Base-by-base conservation (phyloP, 37 sponge, comb jelly and placozoan species). In the Amphimedon queenslandica region DNA sequence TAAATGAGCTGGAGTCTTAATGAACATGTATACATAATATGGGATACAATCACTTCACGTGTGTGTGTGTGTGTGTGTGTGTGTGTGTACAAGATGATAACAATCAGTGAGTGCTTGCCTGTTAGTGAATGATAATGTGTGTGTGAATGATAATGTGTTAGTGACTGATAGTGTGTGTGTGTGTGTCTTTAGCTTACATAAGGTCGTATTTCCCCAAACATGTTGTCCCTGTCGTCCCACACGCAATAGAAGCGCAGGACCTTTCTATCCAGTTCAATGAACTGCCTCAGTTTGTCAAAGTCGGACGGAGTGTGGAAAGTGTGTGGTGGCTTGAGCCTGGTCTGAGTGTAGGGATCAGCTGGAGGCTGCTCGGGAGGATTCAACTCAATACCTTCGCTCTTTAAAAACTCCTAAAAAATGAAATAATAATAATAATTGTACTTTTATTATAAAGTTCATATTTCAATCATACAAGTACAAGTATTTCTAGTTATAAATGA, bases 191-290 rank as follows among this genome's bases (percentile, higher is more conserved):
- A 47, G 68, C 93, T 82, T 55, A 95, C 96, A 64, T 75, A 87
- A 30, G 90, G 88, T 37, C 85, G 79, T 84, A 94, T 89, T 58
- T 94, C 99, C 70, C 99, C 99, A 78, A 98, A 98, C 91, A 94
- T 92, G 67, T 69, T 90, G 78, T 94, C 92, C 37, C 99, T 79
- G 71, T 98, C 99, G 51, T 98, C 99, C 95, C 95, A 98, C 47
- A 98, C 87, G 37, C 88, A 88, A 70, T 83, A 86, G 91, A 98
- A 98, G 18, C 90, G 57, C 69, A 98, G 71, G 32, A 97, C 98
- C 29, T 98, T 82, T 25, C 93, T 60, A 68, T 98, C 99, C 83
- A 98, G 36, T 67, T 83, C 80, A 58, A 98, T 35, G 69, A 98
- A 98, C 88, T 94, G 85, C 57, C 81, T 92, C 80, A 98, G 82